These are phyloP conservation scores for Oxyura jamaicensis DNA, from an alignment of 2,113 vertebrate genomes.

Conservation along the genomic window DNA sequence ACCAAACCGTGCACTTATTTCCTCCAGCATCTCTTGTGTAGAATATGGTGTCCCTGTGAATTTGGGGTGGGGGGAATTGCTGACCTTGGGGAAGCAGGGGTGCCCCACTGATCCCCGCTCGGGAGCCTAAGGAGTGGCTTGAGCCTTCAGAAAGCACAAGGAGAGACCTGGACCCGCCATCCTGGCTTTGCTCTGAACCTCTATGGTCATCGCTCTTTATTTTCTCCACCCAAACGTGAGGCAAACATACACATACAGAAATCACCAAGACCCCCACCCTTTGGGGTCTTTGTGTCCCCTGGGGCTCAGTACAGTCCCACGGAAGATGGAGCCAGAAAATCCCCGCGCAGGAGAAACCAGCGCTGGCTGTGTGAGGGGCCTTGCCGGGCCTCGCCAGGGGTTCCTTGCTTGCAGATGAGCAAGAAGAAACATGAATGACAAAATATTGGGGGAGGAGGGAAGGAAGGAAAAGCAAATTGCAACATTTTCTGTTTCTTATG, in stretches of 20 bases:
- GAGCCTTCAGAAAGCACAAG: background rate
- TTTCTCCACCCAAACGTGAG: background rate
- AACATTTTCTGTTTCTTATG: background rate
- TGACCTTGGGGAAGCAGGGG: background rate
- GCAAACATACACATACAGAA: background rate
- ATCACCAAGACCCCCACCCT: background rate
- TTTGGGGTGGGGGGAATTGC: background rate
- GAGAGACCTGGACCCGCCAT: background rate
- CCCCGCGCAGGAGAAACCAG: fast-evolving
- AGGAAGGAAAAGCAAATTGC: background rate
- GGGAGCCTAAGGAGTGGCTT: too few relatives aligned
- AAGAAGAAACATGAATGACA: background rate
- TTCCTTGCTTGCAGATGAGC: background rate
- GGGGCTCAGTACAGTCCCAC: background rate
- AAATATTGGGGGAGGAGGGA: background rate
- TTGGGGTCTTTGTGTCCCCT: fast-evolving
- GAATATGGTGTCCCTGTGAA: fast-evolving
- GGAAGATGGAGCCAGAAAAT: background rate
- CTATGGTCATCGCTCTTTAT: background rate
- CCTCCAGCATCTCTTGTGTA: background rate
- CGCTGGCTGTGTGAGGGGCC: background rate
- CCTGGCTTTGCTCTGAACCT: fast-evolving
- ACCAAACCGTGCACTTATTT: background rate
- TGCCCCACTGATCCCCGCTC: background rate
- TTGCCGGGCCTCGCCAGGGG: fast-evolving